A percentile compares a stretch with the other conserved stretches of the same genome.
Conservation (phyloP, 2,888 invertebrate genomes). For the Hyposoter didymator region DNA sequence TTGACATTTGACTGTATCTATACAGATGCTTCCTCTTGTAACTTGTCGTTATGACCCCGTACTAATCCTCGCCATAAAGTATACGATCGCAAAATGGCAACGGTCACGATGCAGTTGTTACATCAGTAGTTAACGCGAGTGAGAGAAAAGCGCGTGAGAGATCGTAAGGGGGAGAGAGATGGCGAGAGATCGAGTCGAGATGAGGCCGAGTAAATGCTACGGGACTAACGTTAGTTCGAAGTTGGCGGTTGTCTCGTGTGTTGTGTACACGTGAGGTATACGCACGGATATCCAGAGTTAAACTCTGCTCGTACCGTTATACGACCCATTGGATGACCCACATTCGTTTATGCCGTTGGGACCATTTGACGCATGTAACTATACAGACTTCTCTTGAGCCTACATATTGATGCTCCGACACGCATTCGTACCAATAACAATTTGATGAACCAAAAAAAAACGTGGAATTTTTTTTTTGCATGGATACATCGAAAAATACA, state of each 20-base stretch:
- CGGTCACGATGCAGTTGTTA: constrained; percentile 59
- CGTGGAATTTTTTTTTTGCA: background rate
- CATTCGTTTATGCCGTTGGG: constrained; percentile 68
- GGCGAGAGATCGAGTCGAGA: constrained; percentile 32
- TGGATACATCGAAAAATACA: background rate
- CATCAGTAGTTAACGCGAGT: constrained; percentile 24
- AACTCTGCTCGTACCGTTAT: constrained; percentile 80
- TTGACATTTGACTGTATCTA: constrained; percentile 14
- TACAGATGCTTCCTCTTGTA: constrained; percentile 52
- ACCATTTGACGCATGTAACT: constrained; percentile 48
- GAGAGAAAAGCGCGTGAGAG: constrained; percentile 16
- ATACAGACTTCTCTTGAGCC: constrained; percentile 3
- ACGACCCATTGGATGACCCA: constrained; percentile 81
- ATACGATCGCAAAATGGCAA: constrained; percentile 63
- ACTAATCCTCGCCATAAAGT: constrained; percentile 48
- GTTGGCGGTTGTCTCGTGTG: constrained; percentile 43
- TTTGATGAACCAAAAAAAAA: background rate
- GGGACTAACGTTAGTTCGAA: constrained; percentile 55
- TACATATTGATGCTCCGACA: background rate
- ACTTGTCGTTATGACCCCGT: constrained; percentile 39
- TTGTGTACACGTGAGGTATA: constrained; percentile 30
- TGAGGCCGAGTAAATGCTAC: constrained; percentile 53
- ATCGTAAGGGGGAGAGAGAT: constrained; percentile 9
- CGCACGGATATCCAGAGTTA: constrained; percentile 58
- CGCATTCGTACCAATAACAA: background rate